Evolutionary conservation across 2,888 invertebrate genomes (phyloP), one percentile per base, ranked within the genome.

Genomic region (Tineola bisselliella): DNA sequence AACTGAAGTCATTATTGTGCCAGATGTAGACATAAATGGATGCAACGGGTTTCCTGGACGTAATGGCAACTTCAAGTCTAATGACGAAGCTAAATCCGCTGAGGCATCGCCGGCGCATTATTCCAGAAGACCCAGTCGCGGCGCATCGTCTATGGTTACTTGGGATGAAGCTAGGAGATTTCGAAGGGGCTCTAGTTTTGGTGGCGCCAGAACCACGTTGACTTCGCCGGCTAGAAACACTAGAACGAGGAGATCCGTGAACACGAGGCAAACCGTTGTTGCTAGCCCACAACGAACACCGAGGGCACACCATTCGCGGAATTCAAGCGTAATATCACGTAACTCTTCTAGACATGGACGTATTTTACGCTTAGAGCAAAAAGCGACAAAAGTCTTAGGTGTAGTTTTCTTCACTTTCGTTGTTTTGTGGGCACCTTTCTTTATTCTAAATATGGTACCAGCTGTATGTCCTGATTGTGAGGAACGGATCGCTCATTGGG

Each of bases 331-430:
- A 0, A 91, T 94, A 60, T 94, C 94, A 6, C 87, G 94, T 61
- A 94, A 93, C 70, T 94, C 93, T 0, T 93, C 93, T 0, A 89
- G 94, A 0, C 94, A 95, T 71, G 95, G 95, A 0, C 88, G 94
- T 62, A 95, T 93, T 70, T 91, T 97, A 61, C 89, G 94, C 4
- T 89, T 96, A 61, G 97, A 98, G 76, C 97, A 98, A 75, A 98
- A 98, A 77, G 98, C 98, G 0, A 97, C 98, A 11, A 97, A 98
- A 84, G 98, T 97, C 4, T 84, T 97, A 17, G 97, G 97, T 2
- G 94, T 97, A 0, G 96, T 97, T 1, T 97, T 97, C 84, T 96
- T 96, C 79, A 96, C 96, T 0, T 97, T 97, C 75, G 96, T 97
- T 30, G 92, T 97, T 56, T 89, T 97, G 43, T 97, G 97, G 97